phyloP scores from a whole-genome alignment of 2,113 vertebrate genomes.

The Craseonycteris thonglongyai region DNA sequence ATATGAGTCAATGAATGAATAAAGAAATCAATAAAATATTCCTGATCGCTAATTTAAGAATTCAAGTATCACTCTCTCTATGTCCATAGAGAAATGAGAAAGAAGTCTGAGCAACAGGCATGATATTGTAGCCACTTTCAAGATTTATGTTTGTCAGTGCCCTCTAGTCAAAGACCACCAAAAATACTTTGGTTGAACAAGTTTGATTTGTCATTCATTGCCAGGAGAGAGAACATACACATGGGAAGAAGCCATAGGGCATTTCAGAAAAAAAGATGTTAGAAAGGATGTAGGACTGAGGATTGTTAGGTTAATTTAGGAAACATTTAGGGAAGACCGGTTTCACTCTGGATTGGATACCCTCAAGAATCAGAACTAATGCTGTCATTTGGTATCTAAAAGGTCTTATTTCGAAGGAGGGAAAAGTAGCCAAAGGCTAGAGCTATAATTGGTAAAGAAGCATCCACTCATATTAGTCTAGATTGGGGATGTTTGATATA shows the following conservation, averaged over 20 bases:
- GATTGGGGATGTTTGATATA: background rate
- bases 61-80: background rate
- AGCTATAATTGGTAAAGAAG: background rate
- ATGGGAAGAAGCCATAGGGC: background rate
- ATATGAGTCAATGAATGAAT: background rate
- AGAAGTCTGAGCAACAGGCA: background rate
- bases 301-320: background rate
- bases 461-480: background rate
- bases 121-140: background rate
- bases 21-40: background rate
- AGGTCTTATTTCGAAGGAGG: background rate
- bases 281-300: background rate
- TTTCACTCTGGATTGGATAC: background rate
- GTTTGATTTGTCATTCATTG: background rate
- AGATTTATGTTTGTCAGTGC: background rate
- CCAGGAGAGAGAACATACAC: accelerated
- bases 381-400: background rate
- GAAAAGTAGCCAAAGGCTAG: background rate
- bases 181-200: background rate
- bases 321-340: background rate
- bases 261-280: background rate
- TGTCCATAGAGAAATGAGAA: background rate
- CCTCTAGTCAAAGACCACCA: background rate
- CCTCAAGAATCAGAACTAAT: background rate
- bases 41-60: background rate